Conservation (phyloP, 2,113 vertebrate genomes). For the Peromyscus maniculatus region DNA sequence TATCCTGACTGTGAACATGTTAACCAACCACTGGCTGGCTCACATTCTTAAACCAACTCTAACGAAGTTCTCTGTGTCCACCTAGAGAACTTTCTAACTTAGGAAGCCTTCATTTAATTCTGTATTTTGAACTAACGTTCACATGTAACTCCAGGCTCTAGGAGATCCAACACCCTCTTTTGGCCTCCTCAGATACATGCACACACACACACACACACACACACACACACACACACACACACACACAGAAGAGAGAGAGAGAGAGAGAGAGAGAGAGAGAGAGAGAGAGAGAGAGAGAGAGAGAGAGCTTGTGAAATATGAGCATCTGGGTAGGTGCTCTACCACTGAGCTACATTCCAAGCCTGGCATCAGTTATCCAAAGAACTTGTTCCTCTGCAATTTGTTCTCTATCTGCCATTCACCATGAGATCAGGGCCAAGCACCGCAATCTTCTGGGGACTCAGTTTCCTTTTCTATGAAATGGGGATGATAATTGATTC, state of each 20-base stretch:
- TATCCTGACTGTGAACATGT: fast-evolving
- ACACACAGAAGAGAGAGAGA: background rate
- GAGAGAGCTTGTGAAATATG: background rate
- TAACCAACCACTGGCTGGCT: background rate
- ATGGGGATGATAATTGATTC: background rate
- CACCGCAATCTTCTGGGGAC: background rate
- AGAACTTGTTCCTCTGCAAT: background rate
- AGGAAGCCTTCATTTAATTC: constrained; percentile 33
- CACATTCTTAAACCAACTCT: constrained; percentile 16
- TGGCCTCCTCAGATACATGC: background rate
- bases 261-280: too few species aligned
- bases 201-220: background rate
- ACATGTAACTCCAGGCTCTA: background rate
- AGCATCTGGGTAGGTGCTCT: background rate
- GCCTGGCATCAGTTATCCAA: background rate
- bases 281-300: too few species aligned
- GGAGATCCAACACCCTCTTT: background rate
- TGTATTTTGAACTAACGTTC: background rate
- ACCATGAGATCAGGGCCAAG: background rate
- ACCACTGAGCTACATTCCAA: background rate
- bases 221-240: too few species aligned
- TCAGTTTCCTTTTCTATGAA: constrained; percentile 58
- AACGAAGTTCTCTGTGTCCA: background rate
- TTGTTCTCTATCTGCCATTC: constrained; percentile 12
- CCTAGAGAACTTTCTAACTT: constrained; percentile 56